These are phyloP conservation scores for Desoria tigrina DNA, from an alignment of 2,888 invertebrate species.

Conservation along the genomic window DNA sequence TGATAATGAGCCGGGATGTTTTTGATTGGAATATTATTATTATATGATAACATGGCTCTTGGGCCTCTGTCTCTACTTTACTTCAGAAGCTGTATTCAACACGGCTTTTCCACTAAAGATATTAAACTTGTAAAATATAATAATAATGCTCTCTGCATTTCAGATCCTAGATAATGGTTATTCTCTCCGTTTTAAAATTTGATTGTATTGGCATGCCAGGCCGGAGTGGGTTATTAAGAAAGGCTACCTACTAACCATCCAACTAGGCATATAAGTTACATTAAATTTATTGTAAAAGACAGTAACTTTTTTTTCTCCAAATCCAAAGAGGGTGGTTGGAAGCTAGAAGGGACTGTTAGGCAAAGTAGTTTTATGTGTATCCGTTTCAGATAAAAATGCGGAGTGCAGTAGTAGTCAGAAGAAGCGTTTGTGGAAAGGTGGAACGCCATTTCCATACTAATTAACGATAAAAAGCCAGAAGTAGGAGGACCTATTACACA, in stretches of 20 bases:
- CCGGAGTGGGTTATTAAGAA: background rate
- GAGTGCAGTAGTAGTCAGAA: slow-evolving; percentile 24
- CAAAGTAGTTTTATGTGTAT: slow-evolving; percentile 34
- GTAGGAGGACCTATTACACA: background rate
- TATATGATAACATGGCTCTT: slow-evolving; percentile 2
- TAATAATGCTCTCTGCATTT: no score
- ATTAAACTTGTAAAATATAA: no score
- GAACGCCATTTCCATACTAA: slow-evolving; percentile 35
- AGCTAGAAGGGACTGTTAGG: slow-evolving; percentile 4
- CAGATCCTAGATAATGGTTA: no score
- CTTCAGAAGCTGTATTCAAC: no score
- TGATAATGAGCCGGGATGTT: slow-evolving; percentile 31
- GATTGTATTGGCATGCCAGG: no score
- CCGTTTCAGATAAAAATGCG: slow-evolving; percentile 35
- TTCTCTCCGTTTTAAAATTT: no score
- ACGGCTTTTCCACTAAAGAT: no score
- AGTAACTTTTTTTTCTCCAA: no score
- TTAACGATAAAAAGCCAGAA: slow-evolving; percentile 22
- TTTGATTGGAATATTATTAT: slow-evolving; percentile 25
- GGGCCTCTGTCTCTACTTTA: background rate
- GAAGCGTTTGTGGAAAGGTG: slow-evolving; percentile 16
- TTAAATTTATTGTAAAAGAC: background rate
- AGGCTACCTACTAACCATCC: no score
- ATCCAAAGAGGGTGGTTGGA: background rate
- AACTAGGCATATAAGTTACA: no score